Percentiles rank a stretch among this genome's conserved stretches.
Conservation (phyloP, 2,888 invertebrate species). For the Biston stratarius region DNA sequence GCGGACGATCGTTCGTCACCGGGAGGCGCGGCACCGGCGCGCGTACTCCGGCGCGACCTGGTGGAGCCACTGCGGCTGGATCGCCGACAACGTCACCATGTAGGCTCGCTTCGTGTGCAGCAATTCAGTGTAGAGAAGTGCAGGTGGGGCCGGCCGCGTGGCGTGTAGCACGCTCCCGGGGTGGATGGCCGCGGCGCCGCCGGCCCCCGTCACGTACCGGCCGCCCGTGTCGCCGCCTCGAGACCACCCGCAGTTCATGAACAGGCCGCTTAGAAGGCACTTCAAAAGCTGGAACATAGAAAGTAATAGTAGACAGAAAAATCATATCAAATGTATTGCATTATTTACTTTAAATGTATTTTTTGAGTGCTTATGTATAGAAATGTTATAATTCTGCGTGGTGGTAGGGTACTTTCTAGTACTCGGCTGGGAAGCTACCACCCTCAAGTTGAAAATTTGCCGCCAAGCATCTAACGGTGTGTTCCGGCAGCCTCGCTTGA, state of each 20-base stretch:
- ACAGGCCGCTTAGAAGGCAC: conserved; percentile 93
- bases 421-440: no score
- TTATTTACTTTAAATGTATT: no score
- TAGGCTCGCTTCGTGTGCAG: conserved; percentile 94
- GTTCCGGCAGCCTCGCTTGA: no score
- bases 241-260: conserved; percentile 94
- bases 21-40: conserved; percentile 64
- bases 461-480: no score
- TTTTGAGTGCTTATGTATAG: no score
- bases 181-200: conserved; percentile 90
- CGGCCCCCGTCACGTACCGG: conserved; percentile 80
- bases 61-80: conserved; percentile 93
- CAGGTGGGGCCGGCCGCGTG: conserved; percentile 88
- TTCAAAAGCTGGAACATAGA: conserved; percentile 84
- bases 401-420: no score
- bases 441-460: no score
- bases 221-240: conserved; percentile 86
- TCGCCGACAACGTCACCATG: conserved; percentile 91
- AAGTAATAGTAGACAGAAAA: no score
- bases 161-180: conserved; percentile 91
- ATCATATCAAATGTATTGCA: no score
- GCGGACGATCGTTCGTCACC: conserved; percentile 60
- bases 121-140: conserved; percentile 94
- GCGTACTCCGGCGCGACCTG: conserved; percentile 74
- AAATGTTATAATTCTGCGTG: no score